A percentile compares a stretch with the other conserved stretches of the same genome.
Evolutionary conservation across 2,888 invertebrate species (phyloP).

Genomic region (Opisthograptis luteolata): DNA sequence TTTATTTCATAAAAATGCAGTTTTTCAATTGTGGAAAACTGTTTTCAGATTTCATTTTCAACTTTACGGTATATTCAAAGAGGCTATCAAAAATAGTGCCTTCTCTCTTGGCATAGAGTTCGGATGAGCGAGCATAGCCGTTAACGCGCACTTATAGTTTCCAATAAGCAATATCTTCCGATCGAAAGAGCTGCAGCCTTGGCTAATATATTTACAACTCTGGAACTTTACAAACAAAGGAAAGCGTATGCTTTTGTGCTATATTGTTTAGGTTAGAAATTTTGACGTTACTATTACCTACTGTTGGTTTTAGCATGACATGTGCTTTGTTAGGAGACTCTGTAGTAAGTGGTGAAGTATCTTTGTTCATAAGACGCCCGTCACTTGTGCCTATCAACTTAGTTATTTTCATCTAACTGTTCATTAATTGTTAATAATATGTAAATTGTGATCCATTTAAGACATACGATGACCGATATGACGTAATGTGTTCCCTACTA

Average conservation of each 20-base stretch:
- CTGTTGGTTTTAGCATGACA: no score
- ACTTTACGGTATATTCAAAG: slow-evolving; percentile 24
- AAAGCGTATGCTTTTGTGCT: slow-evolving; percentile 16
- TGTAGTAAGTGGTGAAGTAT: no score
- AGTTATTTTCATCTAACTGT: no score
- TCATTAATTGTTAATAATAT: no score
- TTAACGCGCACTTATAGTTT: slow-evolving; percentile 58
- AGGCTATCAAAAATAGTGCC: slow-evolving; percentile 16
- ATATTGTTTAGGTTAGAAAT: no score
- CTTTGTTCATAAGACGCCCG: no score
- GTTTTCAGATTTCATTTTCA: slow-evolving; percentile 9
- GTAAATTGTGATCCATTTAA: no score
- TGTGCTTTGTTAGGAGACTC: no score
- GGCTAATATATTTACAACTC: slow-evolving; percentile 58
- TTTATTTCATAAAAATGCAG: not conserved
- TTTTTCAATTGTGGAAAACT: slow-evolving; percentile 4
- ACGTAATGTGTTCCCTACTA: no score
- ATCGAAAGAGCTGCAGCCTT: slow-evolving; percentile 48
- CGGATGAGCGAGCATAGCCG: slow-evolving; percentile 50
- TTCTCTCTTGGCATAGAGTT: slow-evolving; percentile 41
- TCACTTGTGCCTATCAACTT: no score
- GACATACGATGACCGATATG: no score
- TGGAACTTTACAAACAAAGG: slow-evolving; percentile 17
- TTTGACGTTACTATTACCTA: no score
- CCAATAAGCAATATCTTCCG: slow-evolving; percentile 72